Percentiles rank a stretch among this genome's conserved stretches.
phyloP scores from a whole-genome alignment of 2,797 vertebrate genomes.

The Alca torda region DNA sequence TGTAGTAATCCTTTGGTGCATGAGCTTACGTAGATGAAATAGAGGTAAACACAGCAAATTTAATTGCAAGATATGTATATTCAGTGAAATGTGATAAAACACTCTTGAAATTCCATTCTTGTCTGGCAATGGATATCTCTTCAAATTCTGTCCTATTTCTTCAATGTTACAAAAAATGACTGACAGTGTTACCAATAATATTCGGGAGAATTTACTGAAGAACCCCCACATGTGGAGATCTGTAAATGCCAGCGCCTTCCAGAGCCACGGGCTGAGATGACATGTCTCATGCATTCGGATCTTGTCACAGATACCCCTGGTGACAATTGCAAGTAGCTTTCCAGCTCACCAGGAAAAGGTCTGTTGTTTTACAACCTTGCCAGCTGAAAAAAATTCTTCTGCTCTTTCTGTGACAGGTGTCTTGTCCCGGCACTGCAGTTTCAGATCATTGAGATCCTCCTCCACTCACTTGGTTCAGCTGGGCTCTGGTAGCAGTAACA shows the following conservation, averaged over 20 bases:
- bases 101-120: background rate
- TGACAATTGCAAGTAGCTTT: background rate
- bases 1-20: background rate
- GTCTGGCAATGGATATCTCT: rapidly evolving
- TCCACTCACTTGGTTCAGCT: background rate
- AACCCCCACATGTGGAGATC: background rate
- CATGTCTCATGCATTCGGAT: background rate
- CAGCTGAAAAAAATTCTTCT: background rate
- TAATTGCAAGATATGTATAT: background rate
- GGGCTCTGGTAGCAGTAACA: background rate
- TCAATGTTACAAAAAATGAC: background rate
- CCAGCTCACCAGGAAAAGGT: background rate
- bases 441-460: background rate
- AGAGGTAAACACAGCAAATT: background rate
- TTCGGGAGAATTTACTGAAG: background rate
- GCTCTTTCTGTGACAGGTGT: background rate
- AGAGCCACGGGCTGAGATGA: background rate
- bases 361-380: background rate
- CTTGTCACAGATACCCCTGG: background rate
- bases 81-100: background rate
- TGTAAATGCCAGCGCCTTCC: background rate
- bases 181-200: background rate
- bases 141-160: background rate
- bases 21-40: background rate
- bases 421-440: background rate